Evolutionary conservation across 2,888 invertebrate species (phyloP).

Genomic region (Tenthredo scrophulariae): DNA sequence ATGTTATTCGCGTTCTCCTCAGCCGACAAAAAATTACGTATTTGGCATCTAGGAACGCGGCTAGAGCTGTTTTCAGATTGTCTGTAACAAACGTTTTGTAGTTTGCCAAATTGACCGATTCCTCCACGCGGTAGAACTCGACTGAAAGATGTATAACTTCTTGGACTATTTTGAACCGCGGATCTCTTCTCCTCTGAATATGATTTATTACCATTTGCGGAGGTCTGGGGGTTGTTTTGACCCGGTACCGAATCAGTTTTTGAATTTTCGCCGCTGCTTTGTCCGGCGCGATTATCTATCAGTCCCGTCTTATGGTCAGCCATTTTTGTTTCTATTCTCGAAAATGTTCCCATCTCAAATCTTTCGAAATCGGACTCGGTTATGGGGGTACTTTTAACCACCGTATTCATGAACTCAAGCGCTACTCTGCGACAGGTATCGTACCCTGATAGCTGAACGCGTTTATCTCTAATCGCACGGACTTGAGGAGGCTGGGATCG

Average conservation of each 20-base stretch:
- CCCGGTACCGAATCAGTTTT: background rate
- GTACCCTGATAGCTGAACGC: conserved; percentile 72
- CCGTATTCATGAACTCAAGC: conserved; percentile 70
- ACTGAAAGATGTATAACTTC: background rate
- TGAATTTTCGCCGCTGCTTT: conserved; percentile 14
- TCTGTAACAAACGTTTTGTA: background rate
- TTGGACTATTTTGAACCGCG: background rate
- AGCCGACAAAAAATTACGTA: background rate
- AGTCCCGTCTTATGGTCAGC: conserved; percentile 58
- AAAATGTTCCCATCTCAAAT: conserved; percentile 58
- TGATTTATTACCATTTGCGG: background rate
- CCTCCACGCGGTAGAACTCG: background rate
- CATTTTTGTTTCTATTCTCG: conserved; percentile 59
- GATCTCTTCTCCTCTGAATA: background rate
- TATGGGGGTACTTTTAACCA: conserved; percentile 62
- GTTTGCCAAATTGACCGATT: conserved; percentile 7
- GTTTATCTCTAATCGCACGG: conserved; percentile 67
- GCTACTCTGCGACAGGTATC: conserved; percentile 72
- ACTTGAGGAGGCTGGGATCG: conserved; percentile 63
- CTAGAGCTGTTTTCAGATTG: background rate
- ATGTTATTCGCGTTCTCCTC: conserved; percentile 12
- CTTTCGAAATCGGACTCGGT: conserved; percentile 44
- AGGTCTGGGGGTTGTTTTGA: background rate
- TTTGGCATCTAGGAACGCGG: background rate
- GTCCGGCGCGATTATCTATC: conserved; percentile 9